Conservation (phyloP, 1,140 invertebrate species). For the Ostrea denselamellosa region DNA sequence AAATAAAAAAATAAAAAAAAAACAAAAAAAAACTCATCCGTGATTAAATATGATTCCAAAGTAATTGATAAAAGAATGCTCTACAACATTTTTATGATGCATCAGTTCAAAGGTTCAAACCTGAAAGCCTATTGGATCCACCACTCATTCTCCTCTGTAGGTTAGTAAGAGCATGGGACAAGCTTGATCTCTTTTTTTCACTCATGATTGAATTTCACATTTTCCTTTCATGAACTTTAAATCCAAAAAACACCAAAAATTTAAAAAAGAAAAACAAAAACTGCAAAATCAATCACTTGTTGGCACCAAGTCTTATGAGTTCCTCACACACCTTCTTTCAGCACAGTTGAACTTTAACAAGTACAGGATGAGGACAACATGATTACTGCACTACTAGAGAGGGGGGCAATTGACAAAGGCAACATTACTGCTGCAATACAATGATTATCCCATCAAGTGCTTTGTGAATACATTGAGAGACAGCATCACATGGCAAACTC, state of each 20-base stretch:
- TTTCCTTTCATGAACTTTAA: not conserved
- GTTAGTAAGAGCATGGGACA: conserved; percentile 7
- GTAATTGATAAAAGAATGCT: no score
- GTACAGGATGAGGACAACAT: not conserved
- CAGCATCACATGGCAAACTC: not conserved
- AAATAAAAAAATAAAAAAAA: no score
- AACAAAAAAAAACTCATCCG: no score
- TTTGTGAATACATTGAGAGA: not conserved
- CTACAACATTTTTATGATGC: not conserved
- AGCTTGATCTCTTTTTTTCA: conserved; percentile 34
- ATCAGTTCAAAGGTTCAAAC: not conserved
- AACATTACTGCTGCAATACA: not conserved
- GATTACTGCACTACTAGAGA: not conserved
- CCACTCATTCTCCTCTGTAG: conserved; percentile 47
- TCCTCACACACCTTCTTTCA: not conserved
- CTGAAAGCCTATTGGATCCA: conserved; percentile 33
- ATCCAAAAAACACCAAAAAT: not conserved
- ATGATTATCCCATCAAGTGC: not conserved
- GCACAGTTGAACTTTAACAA: not conserved
- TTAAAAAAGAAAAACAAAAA: not conserved
- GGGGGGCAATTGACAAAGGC: conserved; percentile 14
- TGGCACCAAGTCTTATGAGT: not conserved
- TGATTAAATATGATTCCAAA: no score
- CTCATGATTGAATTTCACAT: not conserved
- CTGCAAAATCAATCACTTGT: not conserved